Evolutionary conservation across 2,888 invertebrate species (phyloP).

Genomic region (Diaprepes abbreviatus): DNA sequence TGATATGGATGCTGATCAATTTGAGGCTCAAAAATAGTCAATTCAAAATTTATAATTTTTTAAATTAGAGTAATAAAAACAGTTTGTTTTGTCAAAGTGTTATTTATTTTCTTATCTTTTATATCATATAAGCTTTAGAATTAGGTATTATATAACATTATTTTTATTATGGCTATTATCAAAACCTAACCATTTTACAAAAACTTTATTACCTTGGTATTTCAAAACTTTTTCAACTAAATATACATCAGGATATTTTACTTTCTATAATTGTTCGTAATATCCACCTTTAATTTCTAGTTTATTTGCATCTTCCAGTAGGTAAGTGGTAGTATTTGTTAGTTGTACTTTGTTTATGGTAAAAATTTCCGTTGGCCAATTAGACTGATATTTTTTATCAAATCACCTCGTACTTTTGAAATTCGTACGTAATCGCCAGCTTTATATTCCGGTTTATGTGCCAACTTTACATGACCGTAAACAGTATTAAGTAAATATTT

Average conservation of each 20-base stretch:
- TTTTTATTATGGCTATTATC: no score
- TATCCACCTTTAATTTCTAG: not conserved
- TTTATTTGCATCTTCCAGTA: not conserved
- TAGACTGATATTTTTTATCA: not conserved
- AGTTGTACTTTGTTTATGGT: not conserved
- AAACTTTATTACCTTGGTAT: constrained; percentile 1
- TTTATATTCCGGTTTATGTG: not conserved
- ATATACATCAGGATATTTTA: not conserved
- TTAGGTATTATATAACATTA: no score
- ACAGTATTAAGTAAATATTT: not conserved
- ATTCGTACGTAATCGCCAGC: not conserved
- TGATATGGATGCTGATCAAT: no score
- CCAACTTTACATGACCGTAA: not conserved
- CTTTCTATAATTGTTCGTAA: constrained; percentile 7
- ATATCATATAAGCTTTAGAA: no score
- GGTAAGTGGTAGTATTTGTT: not conserved
- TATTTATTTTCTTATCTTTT: no score
- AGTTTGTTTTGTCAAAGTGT: no score
- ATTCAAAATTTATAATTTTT: no score
- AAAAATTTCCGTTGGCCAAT: not conserved
- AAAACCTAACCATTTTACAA: not conserved
- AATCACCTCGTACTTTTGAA: not conserved
- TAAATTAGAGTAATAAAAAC: no score
- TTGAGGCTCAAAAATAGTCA: no score
- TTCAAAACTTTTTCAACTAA: not conserved